These are phyloP conservation scores for Drosophila insularis DNA, from an alignment of 1,140 invertebrate genomes.

Conservation along the genomic window DNA sequence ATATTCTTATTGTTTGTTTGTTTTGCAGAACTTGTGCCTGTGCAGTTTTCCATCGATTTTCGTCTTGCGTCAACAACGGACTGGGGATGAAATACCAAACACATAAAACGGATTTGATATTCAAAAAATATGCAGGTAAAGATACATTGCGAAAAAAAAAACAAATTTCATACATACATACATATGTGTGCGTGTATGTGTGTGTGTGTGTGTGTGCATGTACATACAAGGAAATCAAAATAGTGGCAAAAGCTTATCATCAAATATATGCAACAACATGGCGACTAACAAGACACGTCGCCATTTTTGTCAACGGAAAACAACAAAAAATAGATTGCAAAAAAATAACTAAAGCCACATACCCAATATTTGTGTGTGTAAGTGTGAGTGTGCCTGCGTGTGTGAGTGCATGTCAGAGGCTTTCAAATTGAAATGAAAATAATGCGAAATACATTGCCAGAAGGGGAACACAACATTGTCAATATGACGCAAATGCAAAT, in stretches of 20 bases:
- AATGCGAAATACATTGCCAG: conserved; percentile 25
- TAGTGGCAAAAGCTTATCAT: not conserved
- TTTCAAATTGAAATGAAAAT: conserved; percentile 58
- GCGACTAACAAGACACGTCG: not conserved
- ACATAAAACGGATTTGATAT: conserved; percentile 80
- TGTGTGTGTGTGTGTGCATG: not conserved
- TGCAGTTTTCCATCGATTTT: conserved; percentile 81
- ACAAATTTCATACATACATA: too few species aligned
- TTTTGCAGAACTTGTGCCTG: conserved; percentile 72
- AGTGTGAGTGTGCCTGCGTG: not conserved
- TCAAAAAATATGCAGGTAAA: conserved; percentile 80
- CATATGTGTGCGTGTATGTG: not conserved
- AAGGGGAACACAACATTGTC: conserved; percentile 6
- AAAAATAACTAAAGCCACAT: conserved; percentile 5
- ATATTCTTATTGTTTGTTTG: conserved; percentile 22
- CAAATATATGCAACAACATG: conserved; percentile 1
- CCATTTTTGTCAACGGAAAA: not conserved
- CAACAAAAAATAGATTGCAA: conserved; percentile 12
- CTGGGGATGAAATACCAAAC: conserved; percentile 81
- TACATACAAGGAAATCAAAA: conserved; percentile 14
- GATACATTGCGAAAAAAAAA: not conserved
- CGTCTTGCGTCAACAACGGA: conserved; percentile 74
- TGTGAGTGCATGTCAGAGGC: not conserved
- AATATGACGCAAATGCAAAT: conserved; percentile 41
- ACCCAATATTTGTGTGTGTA: not conserved